Base-by-base conservation (phyloP, 2,888 invertebrate species). In the Ennomos erosarius region DNA sequence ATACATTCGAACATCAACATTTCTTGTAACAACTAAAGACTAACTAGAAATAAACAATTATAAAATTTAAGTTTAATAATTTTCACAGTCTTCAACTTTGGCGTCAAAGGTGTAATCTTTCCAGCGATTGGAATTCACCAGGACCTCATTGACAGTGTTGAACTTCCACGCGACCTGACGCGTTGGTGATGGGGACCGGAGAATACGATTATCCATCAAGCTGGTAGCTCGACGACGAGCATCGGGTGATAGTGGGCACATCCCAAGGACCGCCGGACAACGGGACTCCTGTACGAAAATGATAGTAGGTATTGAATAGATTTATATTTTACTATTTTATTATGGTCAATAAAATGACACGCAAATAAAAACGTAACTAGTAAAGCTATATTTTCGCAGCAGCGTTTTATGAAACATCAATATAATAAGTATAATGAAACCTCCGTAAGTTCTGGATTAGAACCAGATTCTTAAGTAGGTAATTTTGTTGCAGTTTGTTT, bases 121-220 rank as follows among this genome's bases (percentile, higher is more conserved):
- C 87, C 87, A 90, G 40, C 72, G 79, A 1, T 82, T 77, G 9
- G 89, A 85, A 62, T 85, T 82, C 38, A 90, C 83, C n/a, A 88
- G 64, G 5, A 81, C 74, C 71, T 90, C 90, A 58, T 87, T 90
- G 48, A 91, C 80, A 9, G 91, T 90, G 57, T 90, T 90, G 65
- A 87, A 90, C 74, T 90, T 91, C 89, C 90, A 90, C 16, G 74
- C 59, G 10, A 73, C 67, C 13, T 75, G 64, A 26, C 71, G 78
- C 11, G 78, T 70, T 5, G 83, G 79, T 1, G 81, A 78, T 1
- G 84, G 81, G 0, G 86, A 81, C 38, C 80, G 69, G 0, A 82
- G 65, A 26, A 74, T 69, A 10, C 84, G 78, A 49, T 87, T 78
- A 53, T 85, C 87, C 51, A 86, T 50, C 10, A 88, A 75, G 63